phyloP scores from a whole-genome alignment of 2,888 invertebrate species.

The Rosalia funebris region DNA sequence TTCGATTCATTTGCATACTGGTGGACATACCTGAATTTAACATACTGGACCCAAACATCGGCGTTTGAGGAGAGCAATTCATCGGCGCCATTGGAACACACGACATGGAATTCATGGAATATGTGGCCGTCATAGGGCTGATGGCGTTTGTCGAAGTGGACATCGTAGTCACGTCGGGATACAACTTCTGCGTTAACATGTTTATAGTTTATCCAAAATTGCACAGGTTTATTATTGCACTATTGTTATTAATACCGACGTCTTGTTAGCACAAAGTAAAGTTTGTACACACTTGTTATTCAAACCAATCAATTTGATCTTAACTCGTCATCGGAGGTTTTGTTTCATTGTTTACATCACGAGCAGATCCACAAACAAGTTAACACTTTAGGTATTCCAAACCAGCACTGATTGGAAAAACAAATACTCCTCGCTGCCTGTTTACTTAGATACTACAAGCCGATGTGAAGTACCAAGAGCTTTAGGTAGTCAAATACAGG shows the following conservation, averaged over 20 bases:
- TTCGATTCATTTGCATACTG: slow-evolving; percentile 71
- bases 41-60: slow-evolving; percentile 66
- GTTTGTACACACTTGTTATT: slow-evolving; percentile 45
- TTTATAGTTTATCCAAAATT: slow-evolving; percentile 32
- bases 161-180: slow-evolving; percentile 78
- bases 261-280: slow-evolving; percentile 23
- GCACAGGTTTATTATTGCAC: slow-evolving; percentile 44
- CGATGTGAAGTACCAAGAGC: slow-evolving; percentile 66
- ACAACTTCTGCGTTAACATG: slow-evolving; percentile 77
- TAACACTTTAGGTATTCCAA: slow-evolving; percentile 66
- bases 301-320: slow-evolving; percentile 60
- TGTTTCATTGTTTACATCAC: slow-evolving; percentile 67
- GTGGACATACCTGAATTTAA: slow-evolving; percentile 68
- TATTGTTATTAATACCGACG: slow-evolving; percentile 8
- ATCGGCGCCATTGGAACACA: slow-evolving; percentile 74
- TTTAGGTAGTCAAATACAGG: slow-evolving; percentile 65
- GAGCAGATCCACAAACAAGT: slow-evolving; percentile 65
- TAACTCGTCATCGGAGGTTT: slow-evolving; percentile 64
- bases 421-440: slow-evolving; percentile 67
- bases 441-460: slow-evolving; percentile 67
- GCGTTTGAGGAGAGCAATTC: slow-evolving; percentile 72
- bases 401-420: slow-evolving; percentile 69
- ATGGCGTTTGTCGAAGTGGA: slow-evolving; percentile 74
- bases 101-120: slow-evolving; percentile 83
- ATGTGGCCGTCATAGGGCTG: slow-evolving; percentile 82